Base-by-base conservation (phyloP, 1,140 invertebrate genomes). In the Cherax destructor region DNA sequence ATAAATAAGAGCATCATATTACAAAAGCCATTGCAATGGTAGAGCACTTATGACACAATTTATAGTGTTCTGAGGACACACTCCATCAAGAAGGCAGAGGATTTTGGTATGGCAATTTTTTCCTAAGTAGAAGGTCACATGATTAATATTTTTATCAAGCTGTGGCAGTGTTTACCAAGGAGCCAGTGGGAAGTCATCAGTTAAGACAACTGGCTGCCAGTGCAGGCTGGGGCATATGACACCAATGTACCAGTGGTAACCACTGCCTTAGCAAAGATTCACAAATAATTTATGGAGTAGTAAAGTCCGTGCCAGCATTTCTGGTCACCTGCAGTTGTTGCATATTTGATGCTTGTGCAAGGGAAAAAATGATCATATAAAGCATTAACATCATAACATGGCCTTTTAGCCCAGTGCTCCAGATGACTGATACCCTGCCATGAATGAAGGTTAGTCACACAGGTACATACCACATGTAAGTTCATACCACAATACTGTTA, bases 371-470 rank as follows among this genome's bases (percentile, higher is more conserved):
- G 56, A 56, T 80, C 52, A 91, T 80, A 83, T 50, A 85, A 78
- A 84, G 85, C 47, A 79, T 61, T 65, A 77, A 78, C 50, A 83
- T 24, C 49, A 24, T 18, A 72, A 56, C 24, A 72, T 61, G 85
- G 85, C 84, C 59, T 76, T 91, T 47, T 86, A 83, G 78, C 84
- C 90, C 86, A 79, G 69, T 86, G 78, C 84, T 87, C 84, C 85
- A 83, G 84, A 74, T 83, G 79, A 86, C 80, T 86, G 90, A 91
- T 83, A 83, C 79, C 90, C 90, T 91, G 90, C 85, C 90, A 91
- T 91, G 85, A 91, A 87, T 91, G 90, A 91, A 91, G 84, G 90
- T 91, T 91, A 91, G 90, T 91, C 90, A 91, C 90, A 91, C 89
- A 80, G 83, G 77, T 41, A 91, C 83, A 91, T 91, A 91, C 84